Percentiles rank a stretch among this genome's conserved stretches.
Conservation (phyloP, 2,888 invertebrate species). For the Rhagonycha lutea region DNA sequence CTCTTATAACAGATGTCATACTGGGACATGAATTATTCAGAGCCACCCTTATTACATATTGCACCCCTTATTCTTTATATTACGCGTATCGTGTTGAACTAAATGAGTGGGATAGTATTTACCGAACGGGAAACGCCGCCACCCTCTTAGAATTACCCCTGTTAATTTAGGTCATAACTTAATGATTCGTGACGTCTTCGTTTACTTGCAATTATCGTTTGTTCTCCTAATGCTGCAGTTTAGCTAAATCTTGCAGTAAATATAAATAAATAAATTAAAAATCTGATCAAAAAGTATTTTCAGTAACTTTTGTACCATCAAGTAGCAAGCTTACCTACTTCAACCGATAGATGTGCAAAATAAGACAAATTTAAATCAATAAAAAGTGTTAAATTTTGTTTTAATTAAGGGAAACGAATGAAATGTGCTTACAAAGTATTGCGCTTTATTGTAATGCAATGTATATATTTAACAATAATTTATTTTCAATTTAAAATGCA, state of each 20-base stretch:
- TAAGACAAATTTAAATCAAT: background rate
- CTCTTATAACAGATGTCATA: constrained; percentile 39
- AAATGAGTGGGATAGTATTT: constrained; percentile 39
- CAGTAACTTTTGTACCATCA: background rate
- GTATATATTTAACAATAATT: background rate
- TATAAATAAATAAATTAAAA: background rate
- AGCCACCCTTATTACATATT: constrained; percentile 35
- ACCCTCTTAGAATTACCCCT: constrained; percentile 31
- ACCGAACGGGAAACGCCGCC: constrained; percentile 31
- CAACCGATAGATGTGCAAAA: too few species aligned
- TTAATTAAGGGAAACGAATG: background rate
- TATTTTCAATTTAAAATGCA: background rate
- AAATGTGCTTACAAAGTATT: background rate
- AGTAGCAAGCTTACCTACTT: too few species aligned
- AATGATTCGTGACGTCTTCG: constrained; percentile 38
- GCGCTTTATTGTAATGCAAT: background rate
- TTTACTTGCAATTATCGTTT: constrained; percentile 10
- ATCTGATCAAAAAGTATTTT: background rate
- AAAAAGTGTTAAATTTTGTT: background rate
- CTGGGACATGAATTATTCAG: constrained; percentile 41
- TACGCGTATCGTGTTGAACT: constrained; percentile 40
- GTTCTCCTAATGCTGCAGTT: background rate
- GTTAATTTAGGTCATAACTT: constrained; percentile 39
- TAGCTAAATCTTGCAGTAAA: background rate
- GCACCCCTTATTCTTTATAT: constrained; percentile 40